Evolutionary conservation across 2,113 vertebrate genomes (phyloP).

Genomic region (Pachypanchax playfairii): DNA sequence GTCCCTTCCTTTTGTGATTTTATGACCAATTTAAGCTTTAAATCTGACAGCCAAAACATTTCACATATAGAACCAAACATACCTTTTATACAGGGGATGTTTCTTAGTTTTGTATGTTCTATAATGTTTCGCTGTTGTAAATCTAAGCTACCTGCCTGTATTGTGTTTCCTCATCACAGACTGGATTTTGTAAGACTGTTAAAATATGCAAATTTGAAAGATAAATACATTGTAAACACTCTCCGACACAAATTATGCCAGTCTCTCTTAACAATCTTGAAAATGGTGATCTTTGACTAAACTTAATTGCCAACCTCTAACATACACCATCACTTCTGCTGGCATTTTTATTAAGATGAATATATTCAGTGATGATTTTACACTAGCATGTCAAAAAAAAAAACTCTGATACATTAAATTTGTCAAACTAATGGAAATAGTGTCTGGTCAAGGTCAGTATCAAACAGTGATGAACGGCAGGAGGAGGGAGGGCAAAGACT

Average conservation of each 20-base stretch:
- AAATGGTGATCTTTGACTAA: conserved; percentile 24
- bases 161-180: neutral
- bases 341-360: conserved; percentile 61
- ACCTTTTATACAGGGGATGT: neutral
- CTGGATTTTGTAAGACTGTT: neutral
- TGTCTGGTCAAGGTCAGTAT: conserved; percentile 71
- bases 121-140: too few species aligned
- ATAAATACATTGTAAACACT: conserved; percentile 12
- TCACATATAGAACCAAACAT: neutral
- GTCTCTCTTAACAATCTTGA: neutral
- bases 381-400: conserved; percentile 59
- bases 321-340: conserved; percentile 45
- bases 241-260: neutral
- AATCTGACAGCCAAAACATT: neutral
- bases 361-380: conserved; percentile 51
- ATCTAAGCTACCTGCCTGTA: too few species aligned
- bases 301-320: conserved; percentile 36
- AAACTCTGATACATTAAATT: conserved; percentile 63
- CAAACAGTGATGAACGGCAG: conserved; percentile 68
- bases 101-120: neutral
- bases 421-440: conserved; percentile 78
- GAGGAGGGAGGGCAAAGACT: conserved; percentile 25
- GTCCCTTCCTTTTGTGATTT: neutral
- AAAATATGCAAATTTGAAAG: neutral
- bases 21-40: neutral